phyloP scores from a whole-genome alignment of 2,797 vertebrate species.

The Pempheris klunzingeri region DNA sequence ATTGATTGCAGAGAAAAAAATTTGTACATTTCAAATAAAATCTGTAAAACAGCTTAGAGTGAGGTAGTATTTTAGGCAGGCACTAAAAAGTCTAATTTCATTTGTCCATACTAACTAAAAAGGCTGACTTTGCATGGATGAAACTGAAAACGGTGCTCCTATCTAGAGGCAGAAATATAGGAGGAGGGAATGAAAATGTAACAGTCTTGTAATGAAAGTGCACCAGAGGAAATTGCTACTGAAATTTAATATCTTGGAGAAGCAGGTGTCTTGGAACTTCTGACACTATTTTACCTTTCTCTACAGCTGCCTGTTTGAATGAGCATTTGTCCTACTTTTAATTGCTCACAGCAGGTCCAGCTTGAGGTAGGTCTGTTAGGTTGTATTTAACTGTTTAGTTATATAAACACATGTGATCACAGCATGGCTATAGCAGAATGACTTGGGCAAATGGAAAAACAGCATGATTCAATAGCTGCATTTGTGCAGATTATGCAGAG shows the following conservation, averaged over 20 bases:
- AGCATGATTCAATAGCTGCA: too few relatives aligned
- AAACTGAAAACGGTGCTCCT: neutral
- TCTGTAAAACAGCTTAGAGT: neutral
- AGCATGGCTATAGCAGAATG: neutral
- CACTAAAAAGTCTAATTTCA: neutral
- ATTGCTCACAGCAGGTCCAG: neutral
- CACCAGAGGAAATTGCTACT: neutral
- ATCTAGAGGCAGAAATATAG: neutral
- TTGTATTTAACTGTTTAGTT: neutral
- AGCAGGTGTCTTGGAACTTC: neutral
- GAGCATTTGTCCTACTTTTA: neutral
- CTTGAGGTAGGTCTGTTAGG: neutral
- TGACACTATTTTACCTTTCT: neutral
- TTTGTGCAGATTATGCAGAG: too few relatives aligned
- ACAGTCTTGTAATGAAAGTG: neutral
- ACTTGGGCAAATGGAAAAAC: neutral
- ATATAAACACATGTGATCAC: neutral
- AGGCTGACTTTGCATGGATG: neutral
- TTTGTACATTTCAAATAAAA: neutral
- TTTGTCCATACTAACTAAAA: neutral
- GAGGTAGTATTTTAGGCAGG: too few relatives aligned
- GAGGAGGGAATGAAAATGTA: neutral
- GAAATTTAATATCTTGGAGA: neutral
- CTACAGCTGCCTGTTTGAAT: too few relatives aligned
- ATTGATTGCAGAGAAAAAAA: neutral